phyloP scores from a whole-genome alignment of 1,140 invertebrate genomes.

The Neodiprion pinetum region DNA sequence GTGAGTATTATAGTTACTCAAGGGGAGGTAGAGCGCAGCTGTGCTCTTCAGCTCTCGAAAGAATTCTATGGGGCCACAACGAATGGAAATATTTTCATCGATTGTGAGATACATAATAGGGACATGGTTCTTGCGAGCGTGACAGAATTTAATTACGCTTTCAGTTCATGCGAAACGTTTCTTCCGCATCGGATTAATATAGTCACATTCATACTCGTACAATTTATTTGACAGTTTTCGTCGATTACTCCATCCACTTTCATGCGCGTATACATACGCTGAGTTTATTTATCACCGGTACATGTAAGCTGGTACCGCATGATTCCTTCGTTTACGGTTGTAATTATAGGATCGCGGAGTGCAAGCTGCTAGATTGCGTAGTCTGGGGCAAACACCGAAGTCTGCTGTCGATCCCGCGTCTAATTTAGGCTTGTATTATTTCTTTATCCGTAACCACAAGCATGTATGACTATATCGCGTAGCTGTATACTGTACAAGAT shows the following conservation, averaged over 20 bases:
- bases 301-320: no score
- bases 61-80: not conserved
- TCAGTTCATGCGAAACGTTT: not conserved
- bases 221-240: not conserved
- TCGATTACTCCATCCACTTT: no score
- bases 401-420: not conserved
- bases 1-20: no score
- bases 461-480: not conserved
- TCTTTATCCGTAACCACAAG: not conserved
- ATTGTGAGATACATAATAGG: not conserved
- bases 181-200: not conserved
- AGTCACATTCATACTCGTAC: not conserved
- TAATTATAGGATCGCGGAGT: not conserved
- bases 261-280: no score
- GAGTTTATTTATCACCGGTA: not conserved
- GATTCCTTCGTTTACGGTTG: not conserved
- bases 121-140: not conserved
- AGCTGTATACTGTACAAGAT: not conserved
- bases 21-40: no score
- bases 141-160: not conserved
- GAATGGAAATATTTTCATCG: slow-evolving; percentile 2
- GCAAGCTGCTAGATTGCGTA: not conserved
- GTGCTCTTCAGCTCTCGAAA: not conserved
- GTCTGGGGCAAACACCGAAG: not conserved
- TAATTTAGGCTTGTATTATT: not conserved